A percentile compares a stretch with the other conserved stretches of the same genome.
phyloP scores from a whole-genome alignment of 30 jellyfish, hydroid and myxozoan genomes.

The Aurelia coerulea region DNA sequence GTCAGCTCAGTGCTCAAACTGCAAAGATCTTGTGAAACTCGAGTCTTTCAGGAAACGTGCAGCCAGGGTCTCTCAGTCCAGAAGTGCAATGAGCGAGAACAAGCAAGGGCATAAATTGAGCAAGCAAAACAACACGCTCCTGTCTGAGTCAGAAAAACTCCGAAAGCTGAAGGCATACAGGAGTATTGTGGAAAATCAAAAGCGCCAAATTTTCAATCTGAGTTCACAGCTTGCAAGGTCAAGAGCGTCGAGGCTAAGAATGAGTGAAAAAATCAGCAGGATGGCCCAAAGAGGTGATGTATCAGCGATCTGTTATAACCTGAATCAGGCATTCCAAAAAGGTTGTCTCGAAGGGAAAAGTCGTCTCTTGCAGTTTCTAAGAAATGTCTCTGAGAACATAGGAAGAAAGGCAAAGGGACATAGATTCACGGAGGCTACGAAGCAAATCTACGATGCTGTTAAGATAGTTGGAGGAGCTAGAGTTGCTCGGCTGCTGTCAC shows the following conservation, averaged over 20 bases:
- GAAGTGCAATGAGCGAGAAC: slow-evolving; percentile 15
- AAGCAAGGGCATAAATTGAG: slow-evolving; percentile 5
- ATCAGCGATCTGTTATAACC: slow-evolving; percentile 10
- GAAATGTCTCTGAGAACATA: not conserved
- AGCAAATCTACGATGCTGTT: slow-evolving; percentile 2
- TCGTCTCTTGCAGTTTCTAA: too few relatives aligned
- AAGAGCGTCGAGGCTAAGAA: not conserved
- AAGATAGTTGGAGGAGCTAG: slow-evolving; percentile 12
- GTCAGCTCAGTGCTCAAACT: too few relatives aligned
- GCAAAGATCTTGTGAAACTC: too few relatives aligned
- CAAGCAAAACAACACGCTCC: slow-evolving; percentile 7
- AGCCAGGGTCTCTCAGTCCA: too few relatives aligned
- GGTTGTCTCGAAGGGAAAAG: slow-evolving; percentile 1
- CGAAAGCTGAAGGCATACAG: slow-evolving; percentile 6
- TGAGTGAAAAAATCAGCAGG: slow-evolving; percentile 11
- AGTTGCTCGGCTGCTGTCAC: slow-evolving; percentile 18
- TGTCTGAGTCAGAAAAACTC: slow-evolving; percentile 15
- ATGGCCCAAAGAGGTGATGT: slow-evolving; percentile 18
- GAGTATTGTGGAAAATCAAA: not conserved
- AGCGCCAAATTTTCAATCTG: not conserved
- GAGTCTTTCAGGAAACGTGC: too few relatives aligned
- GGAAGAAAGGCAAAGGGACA: slow-evolving; percentile 12
- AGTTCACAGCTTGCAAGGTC: too few relatives aligned
- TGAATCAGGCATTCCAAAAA: slow-evolving; percentile 1
- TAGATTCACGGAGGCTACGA: slow-evolving; percentile 9